Evolutionary conservation across 1,140 invertebrate genomes (phyloP).

Genomic region (Lysiphlebus fabarum): DNA sequence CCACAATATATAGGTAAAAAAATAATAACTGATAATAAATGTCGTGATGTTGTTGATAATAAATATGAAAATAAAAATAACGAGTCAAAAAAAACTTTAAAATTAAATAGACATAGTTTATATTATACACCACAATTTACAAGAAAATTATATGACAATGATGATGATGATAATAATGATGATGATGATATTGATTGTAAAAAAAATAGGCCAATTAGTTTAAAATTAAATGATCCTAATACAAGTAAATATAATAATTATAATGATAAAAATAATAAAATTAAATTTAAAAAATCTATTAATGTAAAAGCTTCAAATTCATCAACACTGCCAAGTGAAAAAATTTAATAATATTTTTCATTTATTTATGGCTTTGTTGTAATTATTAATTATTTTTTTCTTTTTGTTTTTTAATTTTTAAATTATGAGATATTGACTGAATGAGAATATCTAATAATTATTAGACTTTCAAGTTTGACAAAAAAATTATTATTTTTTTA

Average conservation of each 20-base stretch:
- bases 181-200: conserved; percentile 24
- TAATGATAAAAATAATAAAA: conserved; percentile 7
- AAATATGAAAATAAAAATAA: conserved; percentile 33
- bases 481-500: no score
- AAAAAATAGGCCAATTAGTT: conserved; percentile 23
- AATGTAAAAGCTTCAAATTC: no score
- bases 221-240: conserved; percentile 12
- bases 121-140: conserved; percentile 45
- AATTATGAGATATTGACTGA: no score
- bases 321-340: no score
- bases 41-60: conserved; percentile 10
- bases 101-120: conserved; percentile 41
- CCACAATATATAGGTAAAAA: conserved; percentile 31
- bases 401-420: no score
- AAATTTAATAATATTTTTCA: no score
- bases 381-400: no score
- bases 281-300: no score
- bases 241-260: no score
- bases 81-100: conserved; percentile 35
- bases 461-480: no score
- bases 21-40: conserved; percentile 18
- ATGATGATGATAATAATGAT: conserved; percentile 27
- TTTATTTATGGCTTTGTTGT: no score
- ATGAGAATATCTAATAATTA: no score
- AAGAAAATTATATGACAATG: conserved; percentile 42